These are phyloP conservation scores for Cichlasoma orientale DNA, from an alignment of 2,797 vertebrate genomes.

Conservation along the genomic window DNA sequence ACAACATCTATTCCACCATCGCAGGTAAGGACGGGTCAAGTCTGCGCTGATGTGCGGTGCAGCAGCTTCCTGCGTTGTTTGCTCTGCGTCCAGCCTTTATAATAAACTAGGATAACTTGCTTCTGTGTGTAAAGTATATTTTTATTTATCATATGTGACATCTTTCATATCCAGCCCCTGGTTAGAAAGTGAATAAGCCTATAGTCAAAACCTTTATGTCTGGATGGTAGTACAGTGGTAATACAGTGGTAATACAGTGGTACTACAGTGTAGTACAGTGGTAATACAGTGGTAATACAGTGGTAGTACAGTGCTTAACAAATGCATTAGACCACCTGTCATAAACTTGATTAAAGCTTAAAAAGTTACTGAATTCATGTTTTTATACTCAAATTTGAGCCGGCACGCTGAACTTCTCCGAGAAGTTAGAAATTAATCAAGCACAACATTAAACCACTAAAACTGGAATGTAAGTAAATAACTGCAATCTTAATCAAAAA, in stretches of 20 bases:
- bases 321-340: background rate
- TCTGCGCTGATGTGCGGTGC: background rate
- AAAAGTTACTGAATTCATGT: too few relatives aligned
- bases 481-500: too few relatives aligned
- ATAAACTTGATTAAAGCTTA: too few relatives aligned
- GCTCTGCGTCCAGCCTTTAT: background rate
- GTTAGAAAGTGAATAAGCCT: background rate
- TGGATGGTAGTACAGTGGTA: background rate
- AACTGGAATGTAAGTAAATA: too few relatives aligned
- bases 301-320: background rate
- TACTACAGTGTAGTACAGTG: too few relatives aligned
- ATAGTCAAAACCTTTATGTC: background rate
- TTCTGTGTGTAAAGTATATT: rapidly evolving
- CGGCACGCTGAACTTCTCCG: too few relatives aligned
- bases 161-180: background rate
- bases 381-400: too few relatives aligned
- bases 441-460: too few relatives aligned
- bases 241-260: too few relatives aligned
- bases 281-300: too few relatives aligned
- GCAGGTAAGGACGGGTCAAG: constrained; percentile 39
- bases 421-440: too few relatives aligned
- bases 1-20: constrained; percentile 48
- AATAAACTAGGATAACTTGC: background rate
- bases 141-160: background rate
- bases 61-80: background rate